phyloP scores from a whole-genome alignment of 2,888 invertebrate genomes.

The Ochropleura leucogaster region DNA sequence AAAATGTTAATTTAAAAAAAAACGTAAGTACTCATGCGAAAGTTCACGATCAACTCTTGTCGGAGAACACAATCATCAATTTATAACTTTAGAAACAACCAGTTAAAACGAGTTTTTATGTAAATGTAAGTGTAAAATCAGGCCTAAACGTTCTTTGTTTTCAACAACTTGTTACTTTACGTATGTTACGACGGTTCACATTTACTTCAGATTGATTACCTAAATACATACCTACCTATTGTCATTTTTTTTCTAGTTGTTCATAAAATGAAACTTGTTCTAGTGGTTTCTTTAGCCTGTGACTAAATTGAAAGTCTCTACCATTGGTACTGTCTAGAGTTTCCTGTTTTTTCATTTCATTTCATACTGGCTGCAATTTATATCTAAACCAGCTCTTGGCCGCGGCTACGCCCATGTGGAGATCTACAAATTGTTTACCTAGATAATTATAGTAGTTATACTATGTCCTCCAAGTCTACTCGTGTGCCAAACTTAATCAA shows the following conservation, averaged over 20 bases:
- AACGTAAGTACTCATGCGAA: background rate
- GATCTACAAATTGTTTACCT: background rate
- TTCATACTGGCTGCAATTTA: background rate
- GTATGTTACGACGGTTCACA: conserved; percentile 15
- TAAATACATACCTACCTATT: background rate
- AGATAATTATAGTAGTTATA: background rate
- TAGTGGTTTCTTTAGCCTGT: background rate
- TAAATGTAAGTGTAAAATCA: conserved; percentile 50
- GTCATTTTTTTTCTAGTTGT: background rate
- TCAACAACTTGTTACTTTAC: conserved; percentile 9
- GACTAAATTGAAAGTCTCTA: background rate
- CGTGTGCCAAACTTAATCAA: background rate
- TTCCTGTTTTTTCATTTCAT: background rate
- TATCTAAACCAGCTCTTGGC: background rate
- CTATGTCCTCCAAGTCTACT: background rate
- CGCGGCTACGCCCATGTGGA: background rate
- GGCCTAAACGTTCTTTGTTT: conserved; percentile 53
- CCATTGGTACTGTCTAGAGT: background rate
- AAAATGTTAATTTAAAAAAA: background rate
- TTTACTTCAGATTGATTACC: conserved; percentile 8
- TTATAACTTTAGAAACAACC: conserved; percentile 34
- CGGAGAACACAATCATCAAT: conserved; percentile 26
- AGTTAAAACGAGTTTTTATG: conserved; percentile 46
- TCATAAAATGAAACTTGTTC: background rate
- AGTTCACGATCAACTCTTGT: conserved; percentile 20